Conservation (phyloP, 2,113 vertebrate species). For the Promerops cafer region DNA sequence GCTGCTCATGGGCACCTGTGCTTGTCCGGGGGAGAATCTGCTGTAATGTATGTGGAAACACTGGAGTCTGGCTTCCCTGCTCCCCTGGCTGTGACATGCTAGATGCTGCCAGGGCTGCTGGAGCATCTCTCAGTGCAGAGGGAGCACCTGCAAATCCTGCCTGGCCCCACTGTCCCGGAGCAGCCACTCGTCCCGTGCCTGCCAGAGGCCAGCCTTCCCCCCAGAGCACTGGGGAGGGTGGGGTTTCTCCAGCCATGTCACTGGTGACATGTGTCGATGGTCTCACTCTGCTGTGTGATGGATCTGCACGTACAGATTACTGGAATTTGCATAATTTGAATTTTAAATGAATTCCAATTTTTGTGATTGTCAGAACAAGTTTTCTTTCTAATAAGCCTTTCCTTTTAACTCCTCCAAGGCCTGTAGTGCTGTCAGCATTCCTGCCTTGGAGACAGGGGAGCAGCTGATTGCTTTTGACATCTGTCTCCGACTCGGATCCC, state of each 20-base stretch:
- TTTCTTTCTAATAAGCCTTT: constrained; percentile 5
- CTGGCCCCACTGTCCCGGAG: fast-evolving
- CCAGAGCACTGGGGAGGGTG: fast-evolving
- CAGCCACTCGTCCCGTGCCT: fast-evolving
- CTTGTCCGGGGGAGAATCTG: not conserved
- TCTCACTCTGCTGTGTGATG: not conserved
- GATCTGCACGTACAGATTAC: not conserved
- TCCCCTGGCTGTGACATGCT: fast-evolving
- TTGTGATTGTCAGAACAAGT: not conserved
- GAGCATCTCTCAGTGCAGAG: not conserved
- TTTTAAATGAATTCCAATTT: constrained; percentile 34
- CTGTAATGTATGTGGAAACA: not conserved
- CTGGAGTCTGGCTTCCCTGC: not conserved
- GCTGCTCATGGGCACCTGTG: not conserved
- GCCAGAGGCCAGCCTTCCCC: not conserved
- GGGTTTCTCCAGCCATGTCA: not conserved
- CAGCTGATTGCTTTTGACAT: not conserved
- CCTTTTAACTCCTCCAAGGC: not conserved
- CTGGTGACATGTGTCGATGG: not conserved
- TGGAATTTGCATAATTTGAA: constrained; percentile 47
- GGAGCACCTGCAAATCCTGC: not conserved
- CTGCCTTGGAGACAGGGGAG: not conserved
- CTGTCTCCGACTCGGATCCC: not conserved
- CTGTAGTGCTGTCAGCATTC: not conserved
- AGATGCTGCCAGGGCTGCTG: not conserved